Evolutionary conservation across 2,797 vertebrate species (phyloP), one percentile per base, ranked within the genome.

Genomic region (Labeo calbasu): DNA sequence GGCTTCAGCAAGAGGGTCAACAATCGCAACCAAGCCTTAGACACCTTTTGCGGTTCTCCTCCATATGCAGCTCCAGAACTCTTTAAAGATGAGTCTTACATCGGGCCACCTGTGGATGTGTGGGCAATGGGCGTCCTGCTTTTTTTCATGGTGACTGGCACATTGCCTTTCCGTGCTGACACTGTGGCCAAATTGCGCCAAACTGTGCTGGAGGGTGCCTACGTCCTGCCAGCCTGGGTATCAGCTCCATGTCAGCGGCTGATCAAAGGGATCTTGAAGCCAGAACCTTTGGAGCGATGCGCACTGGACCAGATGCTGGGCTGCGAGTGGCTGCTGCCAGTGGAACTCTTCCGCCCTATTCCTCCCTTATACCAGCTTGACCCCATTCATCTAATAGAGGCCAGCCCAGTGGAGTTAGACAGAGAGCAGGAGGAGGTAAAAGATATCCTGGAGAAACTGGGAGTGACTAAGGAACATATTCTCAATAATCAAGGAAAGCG

Each of bases 1-100:
- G 98, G 98, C 73, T 99, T 99, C 94, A 99, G 98, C 93, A 97
- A 95, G 0, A 88, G 40, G 0, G 86, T 97, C n/a, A 94, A 95
- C 25, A 94, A 91, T 72, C 94, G 90, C 85, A 95, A 90, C 12
- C 90, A 95, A 86, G 90, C 91, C 71, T 91, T 99, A 14, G 96
- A 96, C 91, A 99, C 98, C 0, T 99, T 97, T 91, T 99, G 98
- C 0, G 98, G 98, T 65, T 99, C 97, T 0, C 97, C 98, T 0
- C 97, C 97, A 4, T 99, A 99, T 0, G 98, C 98, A 0, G 97
- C 98, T 0, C 98, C 98, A 0, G 97, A 99, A 82, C 97, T 99
- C 75, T 99, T 99, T 91, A 91, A 91, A 43, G 97, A 99, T 0
- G 95, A 98, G 88, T 94, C 91, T 85, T 99, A 99, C 0, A 43